A percentile compares a stretch with the other conserved stretches of the same genome.
phyloP scores from a whole-genome alignment of 2,797 vertebrate genomes.

The Gallirallus australis region DNA sequence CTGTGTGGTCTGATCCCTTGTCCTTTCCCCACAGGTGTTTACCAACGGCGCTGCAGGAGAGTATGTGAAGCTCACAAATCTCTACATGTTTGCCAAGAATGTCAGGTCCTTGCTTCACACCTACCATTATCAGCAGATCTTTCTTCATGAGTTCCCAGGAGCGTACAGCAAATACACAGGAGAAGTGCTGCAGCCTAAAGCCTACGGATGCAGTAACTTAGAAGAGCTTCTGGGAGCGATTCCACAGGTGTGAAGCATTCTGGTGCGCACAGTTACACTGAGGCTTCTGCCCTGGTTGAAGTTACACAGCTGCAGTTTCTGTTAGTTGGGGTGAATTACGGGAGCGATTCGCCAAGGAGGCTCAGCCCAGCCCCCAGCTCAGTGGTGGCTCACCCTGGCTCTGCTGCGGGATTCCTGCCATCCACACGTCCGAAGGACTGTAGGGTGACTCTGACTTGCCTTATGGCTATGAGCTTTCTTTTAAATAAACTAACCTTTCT shows the following conservation, averaged over 20 bases:
- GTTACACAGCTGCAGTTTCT: background rate
- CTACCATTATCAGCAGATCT: slow-evolving; percentile 98
- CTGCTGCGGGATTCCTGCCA: background rate
- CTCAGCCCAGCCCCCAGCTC: background rate
- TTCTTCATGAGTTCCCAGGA: slow-evolving; percentile 90
- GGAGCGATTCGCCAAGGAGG: background rate
- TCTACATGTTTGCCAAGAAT: slow-evolving; percentile 93
- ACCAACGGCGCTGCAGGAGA: slow-evolving; percentile 80
- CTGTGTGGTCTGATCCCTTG: background rate
- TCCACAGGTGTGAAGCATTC: slow-evolving; percentile 84
- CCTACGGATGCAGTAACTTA: slow-evolving; percentile 86
- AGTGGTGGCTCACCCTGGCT: no score
- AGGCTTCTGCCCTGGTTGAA: background rate
- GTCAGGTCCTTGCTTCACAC: slow-evolving; percentile 93
- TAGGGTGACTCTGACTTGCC: background rate
- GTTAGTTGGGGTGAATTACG: background rate
- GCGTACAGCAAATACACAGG: slow-evolving; percentile 93
- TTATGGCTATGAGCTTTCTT: background rate
- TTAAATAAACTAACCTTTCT: background rate
- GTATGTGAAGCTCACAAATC: slow-evolving; percentile 88
- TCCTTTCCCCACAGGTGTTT: slow-evolving; percentile 81
- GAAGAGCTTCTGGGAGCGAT: slow-evolving; percentile 94
- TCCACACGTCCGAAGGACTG: background rate
- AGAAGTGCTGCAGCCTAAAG: slow-evolving; percentile 85
- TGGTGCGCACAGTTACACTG: background rate